Percentiles rank a stretch among this genome's conserved stretches.
phyloP scores from a whole-genome alignment of 2,888 invertebrate genomes.

The Pantelozetes paolii region DNA sequence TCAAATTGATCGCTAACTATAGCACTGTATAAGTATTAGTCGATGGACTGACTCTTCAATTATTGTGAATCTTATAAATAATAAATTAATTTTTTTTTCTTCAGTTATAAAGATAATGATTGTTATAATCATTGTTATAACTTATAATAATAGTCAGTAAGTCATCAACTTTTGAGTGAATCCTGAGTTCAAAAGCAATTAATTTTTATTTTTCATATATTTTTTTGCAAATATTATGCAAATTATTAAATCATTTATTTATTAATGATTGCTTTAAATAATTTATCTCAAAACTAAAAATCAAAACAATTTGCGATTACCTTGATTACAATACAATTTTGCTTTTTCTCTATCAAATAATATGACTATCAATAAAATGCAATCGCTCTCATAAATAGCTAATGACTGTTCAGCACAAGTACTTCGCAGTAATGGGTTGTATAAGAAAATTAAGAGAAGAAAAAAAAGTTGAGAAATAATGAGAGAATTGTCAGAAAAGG shows the following conservation, averaged over 20 bases:
- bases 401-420: slow-evolving; percentile 2
- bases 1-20: neutral
- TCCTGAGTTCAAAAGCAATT: neutral
- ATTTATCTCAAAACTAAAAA: slow-evolving; percentile 4
- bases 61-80: neutral
- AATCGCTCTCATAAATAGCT: slow-evolving; percentile 23
- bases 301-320: neutral
- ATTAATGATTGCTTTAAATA: slow-evolving; percentile 16
- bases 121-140: neutral
- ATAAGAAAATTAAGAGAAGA: slow-evolving; percentile 4
- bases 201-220: neutral
- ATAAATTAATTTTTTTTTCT: neutral
- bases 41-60: neutral
- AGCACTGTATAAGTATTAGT: neutral
- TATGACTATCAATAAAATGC: neutral
- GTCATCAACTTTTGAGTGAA: neutral
- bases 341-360: neutral
- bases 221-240: neutral
- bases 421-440: neutral
- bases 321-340: slow-evolving; percentile 13
- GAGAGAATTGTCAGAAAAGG: slow-evolving; percentile 26
- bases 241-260: slow-evolving; percentile 22
- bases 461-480: slow-evolving; percentile 8
- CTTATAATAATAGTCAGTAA: neutral
- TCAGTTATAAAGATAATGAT: neutral